Conservation (phyloP, 2,113 vertebrate genomes). For the Daphoenositta chrysoptera region DNA sequence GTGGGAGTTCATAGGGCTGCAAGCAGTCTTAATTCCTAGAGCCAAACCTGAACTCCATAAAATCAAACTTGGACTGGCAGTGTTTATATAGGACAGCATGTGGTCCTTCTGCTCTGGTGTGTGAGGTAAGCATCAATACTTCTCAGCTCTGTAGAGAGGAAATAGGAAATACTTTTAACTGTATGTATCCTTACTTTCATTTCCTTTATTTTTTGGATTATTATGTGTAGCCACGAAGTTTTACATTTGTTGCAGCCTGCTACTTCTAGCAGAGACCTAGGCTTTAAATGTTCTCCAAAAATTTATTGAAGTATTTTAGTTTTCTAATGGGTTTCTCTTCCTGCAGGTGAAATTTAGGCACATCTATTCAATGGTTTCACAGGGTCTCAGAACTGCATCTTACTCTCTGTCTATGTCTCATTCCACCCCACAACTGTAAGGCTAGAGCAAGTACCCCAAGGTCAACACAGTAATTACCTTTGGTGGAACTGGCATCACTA, state of each 20-base stretch:
- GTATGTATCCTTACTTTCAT: not conserved
- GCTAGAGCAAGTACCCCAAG: not conserved
- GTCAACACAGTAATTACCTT: not conserved
- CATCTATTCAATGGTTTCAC: not conserved
- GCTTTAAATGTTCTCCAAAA: not conserved
- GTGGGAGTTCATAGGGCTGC: not conserved
- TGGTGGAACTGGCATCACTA: not conserved
- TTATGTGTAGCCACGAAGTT: not conserved
- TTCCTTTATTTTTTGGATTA: not conserved
- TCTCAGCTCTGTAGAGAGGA: not conserved
- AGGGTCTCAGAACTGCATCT: not conserved
- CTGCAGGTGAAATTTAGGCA: not conserved
- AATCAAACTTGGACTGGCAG: not conserved
- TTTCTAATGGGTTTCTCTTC: not conserved
- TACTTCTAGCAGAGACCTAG: not conserved
- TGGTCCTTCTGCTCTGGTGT: conserved; percentile 6
- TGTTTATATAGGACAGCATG: conserved; percentile 2
- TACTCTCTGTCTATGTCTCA: not conserved
- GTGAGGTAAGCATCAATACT: not conserved
- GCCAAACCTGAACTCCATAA: not conserved
- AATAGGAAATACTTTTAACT: conserved; percentile 19
- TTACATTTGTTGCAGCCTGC: not conserved
- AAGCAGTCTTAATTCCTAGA: conserved; percentile 3
- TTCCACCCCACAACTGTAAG: not conserved
- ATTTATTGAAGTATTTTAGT: not conserved